Evolutionary conservation across 2,888 invertebrate species (phyloP), one percentile per base, ranked within the genome.

Genomic region (Chaitophorus viminalis): DNA sequence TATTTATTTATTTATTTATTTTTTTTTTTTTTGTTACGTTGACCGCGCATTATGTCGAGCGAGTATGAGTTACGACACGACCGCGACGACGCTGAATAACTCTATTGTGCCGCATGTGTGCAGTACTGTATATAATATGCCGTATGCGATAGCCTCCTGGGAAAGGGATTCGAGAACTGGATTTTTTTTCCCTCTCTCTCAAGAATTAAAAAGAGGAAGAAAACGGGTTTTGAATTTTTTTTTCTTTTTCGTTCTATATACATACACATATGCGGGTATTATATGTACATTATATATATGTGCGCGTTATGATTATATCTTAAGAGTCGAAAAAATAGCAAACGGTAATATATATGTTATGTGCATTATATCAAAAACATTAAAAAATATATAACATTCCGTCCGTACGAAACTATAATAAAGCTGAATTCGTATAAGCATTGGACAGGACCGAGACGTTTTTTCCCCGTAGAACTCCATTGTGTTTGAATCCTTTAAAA

Each of bases 121-220:
- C 3, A n/a, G 36, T n/a, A 1, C 17, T 39, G 4, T 14, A 14
- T 52, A 52, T n/a, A n/a, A n/a, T n/a, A n/a, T n/a, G n/a, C n/a
- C 54, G 60, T 60, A 3, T 21, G 25, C 60, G 60, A 14, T 21
- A 39, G 14, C 52, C 60, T 68, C 87, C 87, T 87, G 87, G 87
- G 87, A 79, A 87, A 87, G 79, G 72, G 79, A 87, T 87, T 60
- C 39, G 39, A 72, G 60, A 79, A 79, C 79, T 72, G 74, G 79
- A 39, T 60, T 68, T 68, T 70, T 54, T 85, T 85, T 46, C 52
- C 14, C 11, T 46, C n/a, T 39, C 6, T 5, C 39, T 68, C n/a
- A 17, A 52, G 52, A 82, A 70, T 14, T 52, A 25, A 17, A 70
- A 75, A 60, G 65, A 36, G 72, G 33, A 72, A 60, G 46, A 68